A percentile compares a stretch with the other conserved stretches of the same genome.
Conservation (phyloP, 2,888 invertebrate genomes). For the Caenorhabditis sinica region DNA sequence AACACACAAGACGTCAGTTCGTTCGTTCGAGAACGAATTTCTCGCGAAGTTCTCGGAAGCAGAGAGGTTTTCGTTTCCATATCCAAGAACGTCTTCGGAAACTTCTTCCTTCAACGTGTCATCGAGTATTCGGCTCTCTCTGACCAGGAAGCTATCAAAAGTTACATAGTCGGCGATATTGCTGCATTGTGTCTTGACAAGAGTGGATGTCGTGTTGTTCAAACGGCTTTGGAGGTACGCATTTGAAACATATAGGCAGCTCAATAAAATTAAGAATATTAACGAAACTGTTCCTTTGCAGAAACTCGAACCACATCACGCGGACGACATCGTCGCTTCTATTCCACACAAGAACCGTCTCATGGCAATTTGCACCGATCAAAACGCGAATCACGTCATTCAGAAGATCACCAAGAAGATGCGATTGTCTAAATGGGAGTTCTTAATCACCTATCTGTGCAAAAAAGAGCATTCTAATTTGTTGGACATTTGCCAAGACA, state of each 20-base stretch:
- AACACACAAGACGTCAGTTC: constrained; percentile 21
- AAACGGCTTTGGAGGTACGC: constrained; percentile 74
- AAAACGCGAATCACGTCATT: constrained; percentile 80
- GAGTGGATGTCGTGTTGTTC: constrained; percentile 81
- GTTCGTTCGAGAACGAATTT: constrained; percentile 31
- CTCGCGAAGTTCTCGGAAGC: constrained; percentile 31
- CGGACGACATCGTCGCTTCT: no score
- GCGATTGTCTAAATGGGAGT: constrained; percentile 66
- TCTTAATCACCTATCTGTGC: constrained; percentile 61
- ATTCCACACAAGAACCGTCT: no score
- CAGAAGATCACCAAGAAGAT: constrained; percentile 74
- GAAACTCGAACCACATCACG: no score
- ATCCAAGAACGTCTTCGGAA: constrained; percentile 76
- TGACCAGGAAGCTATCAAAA: constrained; percentile 63
- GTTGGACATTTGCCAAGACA: constrained; percentile 73
- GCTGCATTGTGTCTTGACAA: constrained; percentile 75
- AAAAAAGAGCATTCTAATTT: constrained; percentile 57
- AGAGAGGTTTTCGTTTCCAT: constrained; percentile 58
- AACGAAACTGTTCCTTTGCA: no score
- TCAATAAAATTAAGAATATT: no score
- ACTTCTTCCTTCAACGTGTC: constrained; percentile 76
- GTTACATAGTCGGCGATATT: constrained; percentile 65
- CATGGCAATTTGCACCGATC: constrained; percentile 71
- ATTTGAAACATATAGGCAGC: no score
- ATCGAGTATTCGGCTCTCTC: constrained; percentile 65